Base-by-base conservation (phyloP, 2,113 vertebrate genomes). In the Ibidorhyncha struthersii region DNA sequence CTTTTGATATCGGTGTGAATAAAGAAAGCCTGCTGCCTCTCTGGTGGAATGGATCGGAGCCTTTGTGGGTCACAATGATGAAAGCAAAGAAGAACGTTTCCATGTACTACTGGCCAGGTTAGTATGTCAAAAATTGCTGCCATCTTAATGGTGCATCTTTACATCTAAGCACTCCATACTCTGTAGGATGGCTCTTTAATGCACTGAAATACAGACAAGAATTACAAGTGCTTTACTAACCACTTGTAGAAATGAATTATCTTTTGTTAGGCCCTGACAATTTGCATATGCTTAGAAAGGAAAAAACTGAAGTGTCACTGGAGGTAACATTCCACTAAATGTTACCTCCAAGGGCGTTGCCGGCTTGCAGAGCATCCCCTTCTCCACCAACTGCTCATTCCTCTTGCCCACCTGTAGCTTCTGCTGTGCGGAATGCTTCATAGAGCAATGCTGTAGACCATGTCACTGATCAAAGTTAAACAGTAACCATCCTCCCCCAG, bases 21-120 rank as follows among this genome's bases (percentile, higher is more conserved):
- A 84, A 93, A 70, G 99, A 99, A 90, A 99, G 99, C 83, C 97
- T 97, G 36, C 85, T 99, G 86, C 99, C 99, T 26, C 96, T 99
- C 47, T 99, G 99, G 99, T 99, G 99, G 99, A 93, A 99, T 2
- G 99, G 99, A 49, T 99, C 99, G 0, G 99, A 99, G 83, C 99
- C 99, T 4, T 82, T 99, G 61, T 99, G 99, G 99, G 97, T 99
- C 89, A 99, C 99, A 15, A 96, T 99, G 98, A 98, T 97, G 95
- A 99, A 99, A 92, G 98, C 98, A 77, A 98, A 98, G 29, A 99
- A 98, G 95, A 99, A 98, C 0, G 99, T 99, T 80, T 98, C 91
- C 94, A 99, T 99, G 99, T 99, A 99, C 96, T 99, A 99, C 96
- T 99, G 99, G 99, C 99, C 99, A 73, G 99, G 99, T 99, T 81